Evolutionary conservation across 1,140 invertebrate species (phyloP), one percentile per base, ranked within the genome.

Genomic region (Drosophila littoralis): DNA sequence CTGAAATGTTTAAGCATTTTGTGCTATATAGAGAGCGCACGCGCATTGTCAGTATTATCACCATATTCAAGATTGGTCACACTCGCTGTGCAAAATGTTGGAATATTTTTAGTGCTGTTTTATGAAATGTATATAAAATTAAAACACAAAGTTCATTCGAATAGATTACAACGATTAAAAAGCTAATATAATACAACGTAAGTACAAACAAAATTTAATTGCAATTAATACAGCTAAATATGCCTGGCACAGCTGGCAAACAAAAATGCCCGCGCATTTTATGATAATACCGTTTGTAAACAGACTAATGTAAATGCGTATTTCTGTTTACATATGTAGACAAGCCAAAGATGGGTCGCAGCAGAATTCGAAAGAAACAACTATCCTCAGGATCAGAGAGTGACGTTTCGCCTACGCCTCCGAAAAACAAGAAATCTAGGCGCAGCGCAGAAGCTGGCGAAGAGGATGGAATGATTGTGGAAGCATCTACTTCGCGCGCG

Each of bases 261-360:
- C 57, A 54, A 36, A 63, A 54, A n/a, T 43, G 15, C 58, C 58
- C 67, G 67, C 67, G 58, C 67, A 63, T 54, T 54, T 69, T 50
- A 3, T 40, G 10, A 15, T 1, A 10, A 9, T 36, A 8, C 6
- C 10, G 17, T 17, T 3, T 42, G 36, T 15, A 57, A 42, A 28
- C 33, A 54, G 13, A 9, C 1, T 4, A 13, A 7, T 35, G 2
- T 43, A 32, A 32, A 15, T 7, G 22, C 17, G 2, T 28, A 28
- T 32, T 50, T 32, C 7, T 7, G 42, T 13, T n/a, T 22, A 17
- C 35, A 32, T 15, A 33, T 60, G 7, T 22, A 22, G 22, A 28
- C 3, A 10, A 51, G 17, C 33, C 28, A 65, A 52, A n/a, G 17
- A 73, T 73, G 64, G 40, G 4, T 40, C 64, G 61, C 13, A 50